These are phyloP conservation scores for Scylla paramamosain DNA, from an alignment of 1,140 invertebrate species.

Conservation along the genomic window DNA sequence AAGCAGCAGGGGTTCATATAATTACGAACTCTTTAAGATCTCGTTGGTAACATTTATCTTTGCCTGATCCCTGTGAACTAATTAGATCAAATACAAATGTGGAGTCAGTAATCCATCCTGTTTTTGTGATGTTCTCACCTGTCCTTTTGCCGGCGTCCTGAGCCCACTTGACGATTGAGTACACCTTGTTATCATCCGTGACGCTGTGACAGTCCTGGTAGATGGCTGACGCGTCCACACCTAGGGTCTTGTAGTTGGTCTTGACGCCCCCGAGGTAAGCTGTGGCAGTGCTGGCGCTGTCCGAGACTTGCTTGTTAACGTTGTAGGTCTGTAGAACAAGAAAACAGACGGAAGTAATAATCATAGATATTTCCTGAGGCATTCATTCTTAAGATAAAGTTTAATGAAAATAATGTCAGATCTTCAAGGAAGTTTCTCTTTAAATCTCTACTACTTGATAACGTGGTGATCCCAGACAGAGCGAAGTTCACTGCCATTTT, in stretches of 20 bases:
- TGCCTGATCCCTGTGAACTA: too few species aligned
- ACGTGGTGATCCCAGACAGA: too few species aligned
- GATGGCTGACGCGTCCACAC: slow-evolving; percentile 63
- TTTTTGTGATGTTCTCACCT: slow-evolving; percentile 42
- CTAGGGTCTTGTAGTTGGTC: slow-evolving; percentile 76
- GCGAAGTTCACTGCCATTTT: too few species aligned
- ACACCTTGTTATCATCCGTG: slow-evolving; percentile 64
- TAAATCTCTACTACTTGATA: too few species aligned
- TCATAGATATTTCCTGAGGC: too few species aligned
- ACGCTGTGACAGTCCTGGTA: slow-evolving; percentile 69
- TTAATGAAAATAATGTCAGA: too few species aligned
- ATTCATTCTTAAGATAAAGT: too few species aligned
- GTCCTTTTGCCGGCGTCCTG: slow-evolving; percentile 75
- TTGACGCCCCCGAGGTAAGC: slow-evolving; percentile 93
- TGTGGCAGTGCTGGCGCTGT: slow-evolving; percentile 93
- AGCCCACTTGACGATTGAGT: slow-evolving; percentile 75
- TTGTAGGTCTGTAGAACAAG: slow-evolving; percentile 88
- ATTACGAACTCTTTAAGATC: background rate
- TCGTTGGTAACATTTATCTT: background rate
- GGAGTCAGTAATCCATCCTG: too few species aligned
- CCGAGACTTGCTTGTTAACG: slow-evolving; percentile 91
- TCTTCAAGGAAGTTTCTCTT: too few species aligned
- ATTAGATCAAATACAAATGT: too few species aligned
- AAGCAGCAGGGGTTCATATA: background rate
- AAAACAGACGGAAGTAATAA: background rate